phyloP scores from a whole-genome alignment of 2,797 vertebrate species.

The Sciurus vulgaris region DNA sequence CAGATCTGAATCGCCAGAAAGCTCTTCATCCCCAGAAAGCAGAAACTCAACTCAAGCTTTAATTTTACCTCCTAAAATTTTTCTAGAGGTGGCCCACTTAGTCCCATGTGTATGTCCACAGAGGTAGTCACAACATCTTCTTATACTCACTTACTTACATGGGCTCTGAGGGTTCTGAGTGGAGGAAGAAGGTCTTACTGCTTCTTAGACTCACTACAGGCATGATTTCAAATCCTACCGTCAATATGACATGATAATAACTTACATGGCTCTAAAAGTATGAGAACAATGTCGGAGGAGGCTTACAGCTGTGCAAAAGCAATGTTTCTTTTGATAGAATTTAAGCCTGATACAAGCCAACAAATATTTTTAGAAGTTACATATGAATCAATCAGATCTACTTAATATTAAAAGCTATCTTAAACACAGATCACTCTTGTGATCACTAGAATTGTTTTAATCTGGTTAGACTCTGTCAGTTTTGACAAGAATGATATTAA shows the following conservation, averaged over 20 bases:
- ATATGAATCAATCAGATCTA: constrained; percentile 16
- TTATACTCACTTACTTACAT: not conserved
- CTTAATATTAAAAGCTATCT: constrained; percentile 25
- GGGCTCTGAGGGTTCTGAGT: not conserved
- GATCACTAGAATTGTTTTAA: constrained; percentile 19
- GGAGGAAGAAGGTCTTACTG: not conserved
- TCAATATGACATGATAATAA: not conserved
- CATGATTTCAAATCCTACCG: not conserved
- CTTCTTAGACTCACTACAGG: not conserved
- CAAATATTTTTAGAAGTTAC: constrained; percentile 51
- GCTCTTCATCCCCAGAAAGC: not conserved
- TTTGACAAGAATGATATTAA: constrained; percentile 13
- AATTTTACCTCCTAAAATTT: not conserved
- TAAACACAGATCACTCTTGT: constrained; percentile 6
- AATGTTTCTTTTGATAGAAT: constrained; percentile 66
- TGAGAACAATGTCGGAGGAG: not conserved
- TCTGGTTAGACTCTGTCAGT: constrained; percentile 1
- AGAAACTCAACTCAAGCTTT: no score
- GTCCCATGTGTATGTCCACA: not conserved
- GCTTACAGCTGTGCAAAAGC: not conserved
- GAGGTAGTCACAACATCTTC: not conserved
- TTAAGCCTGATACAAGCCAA: constrained; percentile 42
- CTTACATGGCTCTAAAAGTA: not conserved
- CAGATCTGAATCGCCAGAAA: not conserved
- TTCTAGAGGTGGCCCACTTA: not conserved